Base-by-base conservation (phyloP, 2,888 invertebrate species). In the Dryobotodes eremita region DNA sequence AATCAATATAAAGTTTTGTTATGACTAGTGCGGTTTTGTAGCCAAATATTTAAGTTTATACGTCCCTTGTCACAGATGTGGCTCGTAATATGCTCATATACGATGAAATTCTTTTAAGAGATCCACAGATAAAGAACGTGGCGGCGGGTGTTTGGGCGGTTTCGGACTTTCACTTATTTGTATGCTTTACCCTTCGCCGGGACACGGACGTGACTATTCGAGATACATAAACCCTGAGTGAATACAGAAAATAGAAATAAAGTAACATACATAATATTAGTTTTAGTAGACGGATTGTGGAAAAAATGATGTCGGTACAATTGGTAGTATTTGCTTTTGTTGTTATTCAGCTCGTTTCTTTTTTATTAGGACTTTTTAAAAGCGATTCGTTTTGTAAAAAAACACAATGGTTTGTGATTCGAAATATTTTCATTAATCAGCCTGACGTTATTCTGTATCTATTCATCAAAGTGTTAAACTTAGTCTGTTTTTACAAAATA, bases 171-270 rank as follows among this genome's bases (percentile, higher is more conserved):
- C 95, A 94, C 96, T 96, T 96, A 97, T 97, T 97, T 96, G 96
- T 97, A 97, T 97, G 96, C 97, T 93, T 94, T 92, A 95, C 96
- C 96, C 96, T 95, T 93, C 95, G 95, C 94, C 91, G 94, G 95
- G 94, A 93, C 95, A 93, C 93, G 91, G 93, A 96, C 96, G 97
- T 96, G 97, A 96, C 97, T 96, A 97, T 97, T 96, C 96, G 96
- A 96, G 96, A 96, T 96, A 97, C 96, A 96, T 97, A 97, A 96
- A 96, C 96, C 94, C 94, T 95, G 95, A 96, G 96, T 96, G 96
- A 97, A 97, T 97, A 95, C 96, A 95, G 96, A 96, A 96, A 97
- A 96, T 96, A 96, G 96, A 97, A 96, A 97, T 96, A 97, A 95
- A 97, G 95, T 96, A 95, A 96, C 96, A 96, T 96, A 95, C 96